phyloP scores from a whole-genome alignment of 2,113 vertebrate species.

The Columbina picui region DNA sequence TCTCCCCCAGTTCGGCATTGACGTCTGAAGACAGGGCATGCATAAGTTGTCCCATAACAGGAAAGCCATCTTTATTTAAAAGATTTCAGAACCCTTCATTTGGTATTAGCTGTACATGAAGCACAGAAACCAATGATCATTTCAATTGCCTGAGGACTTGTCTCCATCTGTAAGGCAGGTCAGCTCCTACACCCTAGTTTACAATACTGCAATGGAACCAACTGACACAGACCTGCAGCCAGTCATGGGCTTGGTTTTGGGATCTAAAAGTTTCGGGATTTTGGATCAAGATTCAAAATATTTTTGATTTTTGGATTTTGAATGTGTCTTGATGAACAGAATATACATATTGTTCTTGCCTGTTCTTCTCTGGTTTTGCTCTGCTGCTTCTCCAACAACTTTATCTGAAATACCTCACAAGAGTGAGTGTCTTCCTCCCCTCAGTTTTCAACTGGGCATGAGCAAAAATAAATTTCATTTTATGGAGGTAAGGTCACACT shows the following conservation, averaged over 20 bases:
- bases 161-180: neutral
- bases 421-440: neutral
- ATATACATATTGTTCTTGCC: neutral
- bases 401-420: neutral
- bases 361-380: neutral
- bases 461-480: neutral
- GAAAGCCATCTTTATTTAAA: neutral
- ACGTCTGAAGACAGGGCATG: neutral
- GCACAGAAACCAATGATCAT: neutral
- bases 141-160: neutral
- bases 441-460: neutral
- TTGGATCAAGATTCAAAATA: neutral
- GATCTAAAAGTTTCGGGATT: neutral
- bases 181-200: neutral
- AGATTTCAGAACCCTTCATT: neutral
- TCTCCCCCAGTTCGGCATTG: neutral
- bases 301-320: neutral
- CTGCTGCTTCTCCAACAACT: neutral
- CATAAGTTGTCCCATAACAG: fast-evolving
- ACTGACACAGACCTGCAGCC: neutral
- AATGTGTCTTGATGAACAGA: neutral
- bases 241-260: neutral
- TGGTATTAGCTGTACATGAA: neutral
- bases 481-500: neutral
- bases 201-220: neutral